These are phyloP conservation scores for Salvelinus sp. DNA, from an alignment of 2,113 vertebrate species.

Conservation along the genomic window DNA sequence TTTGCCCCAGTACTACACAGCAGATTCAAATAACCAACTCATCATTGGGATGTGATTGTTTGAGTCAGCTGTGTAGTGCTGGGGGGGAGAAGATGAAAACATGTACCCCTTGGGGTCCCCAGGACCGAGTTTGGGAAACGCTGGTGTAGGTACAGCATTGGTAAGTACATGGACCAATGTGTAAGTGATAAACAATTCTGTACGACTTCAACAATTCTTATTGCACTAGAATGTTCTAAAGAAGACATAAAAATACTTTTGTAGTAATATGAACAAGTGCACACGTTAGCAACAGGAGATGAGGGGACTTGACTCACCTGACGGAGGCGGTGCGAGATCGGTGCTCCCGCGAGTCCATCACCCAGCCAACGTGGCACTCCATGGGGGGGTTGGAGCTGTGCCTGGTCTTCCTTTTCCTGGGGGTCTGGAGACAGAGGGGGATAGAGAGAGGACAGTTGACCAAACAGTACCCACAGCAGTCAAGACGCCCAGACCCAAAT, in stretches of 20 bases:
- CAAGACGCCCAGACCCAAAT: not conserved
- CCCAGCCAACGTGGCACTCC: constrained; percentile 98
- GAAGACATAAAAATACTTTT: too few relatives aligned
- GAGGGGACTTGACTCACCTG: constrained; percentile 76
- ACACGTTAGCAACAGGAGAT: not conserved
- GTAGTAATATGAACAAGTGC: not conserved
- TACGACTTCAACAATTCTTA: too few relatives aligned
- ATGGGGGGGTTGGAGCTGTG: constrained; percentile 97
- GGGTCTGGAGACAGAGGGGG: constrained; percentile 79
- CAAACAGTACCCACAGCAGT: not conserved
- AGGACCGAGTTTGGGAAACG: too few relatives aligned
- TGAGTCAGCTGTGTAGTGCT: too few relatives aligned
- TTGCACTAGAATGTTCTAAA: too few relatives aligned
- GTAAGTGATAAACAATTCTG: too few relatives aligned
- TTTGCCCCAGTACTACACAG: too few relatives aligned
- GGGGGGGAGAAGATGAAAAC: not conserved
- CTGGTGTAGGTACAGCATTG: too few relatives aligned
- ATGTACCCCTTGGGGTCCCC: too few relatives aligned
- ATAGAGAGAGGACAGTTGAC: not conserved
- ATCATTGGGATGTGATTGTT: too few relatives aligned
- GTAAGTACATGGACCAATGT: too few relatives aligned
- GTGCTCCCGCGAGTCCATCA: constrained; percentile 98
- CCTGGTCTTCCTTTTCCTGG: constrained; percentile 94
- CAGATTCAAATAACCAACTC: too few relatives aligned
- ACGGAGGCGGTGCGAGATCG: constrained; percentile 92